phyloP scores from a whole-genome alignment of 2,888 invertebrate genomes.

The Xanthorhoe spadicearia region DNA sequence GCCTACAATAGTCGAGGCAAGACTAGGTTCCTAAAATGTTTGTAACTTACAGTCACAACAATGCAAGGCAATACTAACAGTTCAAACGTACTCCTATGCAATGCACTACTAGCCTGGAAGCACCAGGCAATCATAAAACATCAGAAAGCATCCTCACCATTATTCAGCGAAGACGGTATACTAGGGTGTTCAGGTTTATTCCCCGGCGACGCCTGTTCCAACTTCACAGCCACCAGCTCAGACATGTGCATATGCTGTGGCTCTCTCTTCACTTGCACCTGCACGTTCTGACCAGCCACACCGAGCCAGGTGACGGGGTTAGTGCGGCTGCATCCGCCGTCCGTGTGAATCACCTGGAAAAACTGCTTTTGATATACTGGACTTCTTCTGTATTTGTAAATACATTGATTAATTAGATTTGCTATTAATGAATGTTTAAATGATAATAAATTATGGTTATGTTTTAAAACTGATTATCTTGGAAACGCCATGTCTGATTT shows the following conservation, averaged over 20 bases:
- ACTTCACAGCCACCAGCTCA: conserved; percentile 85
- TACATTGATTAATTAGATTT: neutral
- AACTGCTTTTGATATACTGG: neutral
- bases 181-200: conserved; percentile 81
- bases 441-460: too few relatives aligned
- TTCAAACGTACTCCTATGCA: too few relatives aligned
- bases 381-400: neutral
- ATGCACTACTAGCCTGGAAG: too few relatives aligned
- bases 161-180: conserved; percentile 77
- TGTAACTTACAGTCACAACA: too few relatives aligned
- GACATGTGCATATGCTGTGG: conserved; percentile 85
- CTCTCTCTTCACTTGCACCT: conserved; percentile 87
- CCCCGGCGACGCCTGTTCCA: conserved; percentile 88
- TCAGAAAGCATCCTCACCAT: conserved; percentile 58
- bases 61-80: too few relatives aligned
- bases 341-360: conserved; percentile 73
- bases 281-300: conserved; percentile 76
- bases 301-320: conserved; percentile 88
- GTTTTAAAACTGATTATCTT: too few relatives aligned
- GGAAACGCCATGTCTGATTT: too few relatives aligned
- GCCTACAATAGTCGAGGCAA: too few relatives aligned
- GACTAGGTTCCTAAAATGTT: too few relatives aligned
- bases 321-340: conserved; percentile 88
- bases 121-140: conserved; percentile 45
- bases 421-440: too few relatives aligned